Percentiles rank a stretch among this genome's conserved stretches.
Evolutionary conservation across 2,113 vertebrate species (phyloP).

Genomic region (Oenanthe oenanthe): DNA sequence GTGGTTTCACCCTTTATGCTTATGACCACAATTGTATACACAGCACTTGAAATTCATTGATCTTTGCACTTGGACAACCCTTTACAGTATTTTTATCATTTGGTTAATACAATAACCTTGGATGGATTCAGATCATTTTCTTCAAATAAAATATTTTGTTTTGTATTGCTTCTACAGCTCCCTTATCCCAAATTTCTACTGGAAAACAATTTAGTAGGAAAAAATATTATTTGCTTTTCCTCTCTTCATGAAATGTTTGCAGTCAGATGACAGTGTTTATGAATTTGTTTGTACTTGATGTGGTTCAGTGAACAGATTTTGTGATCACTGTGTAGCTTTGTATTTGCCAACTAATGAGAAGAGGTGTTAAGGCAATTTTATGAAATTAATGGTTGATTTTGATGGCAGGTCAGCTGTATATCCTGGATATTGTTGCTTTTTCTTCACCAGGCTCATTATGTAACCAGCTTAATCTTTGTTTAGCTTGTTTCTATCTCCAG

Average conservation of each 20-base stretch:
- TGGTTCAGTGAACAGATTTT: constrained; percentile 30
- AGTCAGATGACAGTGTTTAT: constrained; percentile 9
- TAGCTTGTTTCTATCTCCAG: not conserved
- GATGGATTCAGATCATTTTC: not conserved
- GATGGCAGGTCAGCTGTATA: not conserved
- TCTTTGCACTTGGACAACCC: not conserved
- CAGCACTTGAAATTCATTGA: not conserved
- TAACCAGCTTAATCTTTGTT: not conserved
- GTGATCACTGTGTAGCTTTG: not conserved
- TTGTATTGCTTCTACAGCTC: not conserved
- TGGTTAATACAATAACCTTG: not conserved
- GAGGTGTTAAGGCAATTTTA: constrained; percentile 22
- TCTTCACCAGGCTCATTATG: not conserved
- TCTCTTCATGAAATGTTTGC: not conserved
- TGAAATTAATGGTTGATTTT: not conserved
- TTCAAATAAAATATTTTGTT: not conserved
- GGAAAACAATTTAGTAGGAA: not conserved
- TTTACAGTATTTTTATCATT: not conserved
- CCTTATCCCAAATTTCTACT: not conserved
- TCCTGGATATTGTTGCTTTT: not conserved
- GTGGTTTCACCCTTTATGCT: not conserved
- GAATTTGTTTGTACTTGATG: constrained; percentile 1
- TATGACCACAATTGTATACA: not conserved
- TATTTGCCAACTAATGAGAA: constrained; percentile 33
- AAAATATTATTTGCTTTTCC: not conserved